Base-by-base conservation (phyloP, 2,888 invertebrate species). In the Sabellastarte sp. region DNA sequence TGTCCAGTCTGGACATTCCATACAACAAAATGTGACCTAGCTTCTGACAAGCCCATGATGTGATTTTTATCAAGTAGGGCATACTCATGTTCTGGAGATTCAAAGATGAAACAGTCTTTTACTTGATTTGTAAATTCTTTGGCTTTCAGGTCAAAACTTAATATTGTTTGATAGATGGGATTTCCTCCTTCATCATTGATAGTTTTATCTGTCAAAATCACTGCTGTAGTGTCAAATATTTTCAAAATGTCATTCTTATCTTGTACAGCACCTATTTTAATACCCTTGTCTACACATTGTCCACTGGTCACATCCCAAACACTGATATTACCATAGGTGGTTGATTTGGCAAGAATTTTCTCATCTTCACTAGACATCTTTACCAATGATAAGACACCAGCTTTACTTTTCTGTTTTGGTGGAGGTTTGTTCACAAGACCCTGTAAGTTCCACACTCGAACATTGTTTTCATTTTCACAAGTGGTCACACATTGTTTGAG, bases 241-340 rank as follows among this genome's bases (percentile, higher is more conserved):
- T 81, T 64, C n/a, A 82, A 73, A 15, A 79, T 72, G 61, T 82
- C 82, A 3, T 73, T 73, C 3, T 72, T 62, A 30, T 79, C 80
- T n/a, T n/a, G n/a, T n/a, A n/a, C n/a, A n/a, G n/a, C n/a, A n/a
- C n/a, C n/a, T n/a, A n/a, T n/a, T 0, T 78, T 73, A 33, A 80
- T 65, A 4, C 78, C 80, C n/a, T 76, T 65, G 66, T 79, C 80
- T 26, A 77, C 77, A 50, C 77, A 59, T 1, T 68, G 77, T 10
- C 74, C 76, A 57, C 77, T 78, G 15, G 75, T 74, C 28, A 80
- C 74, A 63, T 82, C 79, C 81, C 81, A 82, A 10, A 82, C 76
- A 60, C 74, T 75, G 32, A 81, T 65, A n/a, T 78, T 77, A 15
- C 80, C 80, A 56, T 78, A 78, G 68, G 79, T 76, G 28, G 77